These are phyloP conservation scores for Zoanthus sociatus DNA, from an alignment of 92 coral and sea anemone species.

Conservation along the genomic window DNA sequence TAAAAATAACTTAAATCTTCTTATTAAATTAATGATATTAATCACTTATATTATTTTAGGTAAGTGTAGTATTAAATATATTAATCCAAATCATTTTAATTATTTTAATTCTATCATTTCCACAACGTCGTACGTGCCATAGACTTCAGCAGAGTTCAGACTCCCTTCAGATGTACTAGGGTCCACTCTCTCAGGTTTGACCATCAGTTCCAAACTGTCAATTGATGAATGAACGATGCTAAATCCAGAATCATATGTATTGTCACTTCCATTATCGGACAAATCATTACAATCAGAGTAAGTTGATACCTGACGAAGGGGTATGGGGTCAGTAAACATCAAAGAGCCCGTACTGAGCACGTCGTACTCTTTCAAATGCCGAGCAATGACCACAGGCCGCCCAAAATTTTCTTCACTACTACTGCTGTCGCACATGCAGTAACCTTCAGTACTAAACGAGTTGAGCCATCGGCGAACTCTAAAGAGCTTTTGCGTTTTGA, in stretches of 20 bases:
- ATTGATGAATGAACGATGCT: constrained; percentile 85
- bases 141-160: constrained; percentile 72
- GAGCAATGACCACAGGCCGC: constrained; percentile 6
- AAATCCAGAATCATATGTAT: constrained; percentile 67
- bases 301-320: neutral
- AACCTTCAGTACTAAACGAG: constrained; percentile 33
- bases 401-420: constrained; percentile 24
- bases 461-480: constrained; percentile 80
- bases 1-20: no score
- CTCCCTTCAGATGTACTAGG: constrained; percentile 28
- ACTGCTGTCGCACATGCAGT: constrained; percentile 38
- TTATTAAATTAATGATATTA: no score
- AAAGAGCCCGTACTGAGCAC: constrained; percentile 29
- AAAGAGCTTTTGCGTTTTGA: constrained; percentile 61
- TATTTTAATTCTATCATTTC: constrained; percentile 79
- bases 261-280: constrained; percentile 12
- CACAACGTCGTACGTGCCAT: constrained; percentile 80
- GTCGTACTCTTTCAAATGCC: constrained; percentile 20
- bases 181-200: neutral
- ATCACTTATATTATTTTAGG: no score
- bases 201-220: constrained; percentile 73
- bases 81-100: neutral
- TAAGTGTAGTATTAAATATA: no score
- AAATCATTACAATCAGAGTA: neutral
- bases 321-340: neutral